phyloP scores from a whole-genome alignment of 1,140 invertebrate genomes.

The Pseudomyrmex gracilis region DNA sequence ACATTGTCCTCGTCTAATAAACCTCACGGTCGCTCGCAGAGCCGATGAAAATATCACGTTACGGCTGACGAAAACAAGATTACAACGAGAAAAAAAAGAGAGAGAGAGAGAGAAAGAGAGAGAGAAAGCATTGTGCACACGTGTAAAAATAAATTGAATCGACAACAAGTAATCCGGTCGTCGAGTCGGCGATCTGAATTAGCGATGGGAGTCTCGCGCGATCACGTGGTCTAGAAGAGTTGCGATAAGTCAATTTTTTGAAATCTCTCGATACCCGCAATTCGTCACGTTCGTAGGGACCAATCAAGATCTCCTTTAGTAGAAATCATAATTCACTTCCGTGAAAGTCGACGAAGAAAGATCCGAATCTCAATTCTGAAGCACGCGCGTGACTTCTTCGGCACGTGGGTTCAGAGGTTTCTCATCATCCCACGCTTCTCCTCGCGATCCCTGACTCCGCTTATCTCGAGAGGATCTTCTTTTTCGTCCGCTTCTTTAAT shows the following conservation, averaged over 20 bases:
- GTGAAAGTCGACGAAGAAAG: constrained; percentile 42
- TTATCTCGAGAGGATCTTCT: neutral
- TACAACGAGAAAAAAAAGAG: neutral
- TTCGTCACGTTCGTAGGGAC: constrained; percentile 45
- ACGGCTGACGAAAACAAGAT: neutral
- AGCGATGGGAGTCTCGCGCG: neutral
- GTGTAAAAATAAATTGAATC: constrained; percentile 32
- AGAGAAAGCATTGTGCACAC: neutral
- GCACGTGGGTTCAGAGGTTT: neutral
- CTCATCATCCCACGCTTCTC: constrained; percentile 7
- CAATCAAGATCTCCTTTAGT: constrained; percentile 55
- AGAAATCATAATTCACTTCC: constrained; percentile 62
- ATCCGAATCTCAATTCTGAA: constrained; percentile 54
- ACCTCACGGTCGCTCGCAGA: neutral
- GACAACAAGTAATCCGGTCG: neutral
- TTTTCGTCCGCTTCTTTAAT: neutral
- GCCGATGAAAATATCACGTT: neutral
- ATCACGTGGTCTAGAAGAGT: constrained; percentile 24
- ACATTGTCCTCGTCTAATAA: constrained; percentile 56
- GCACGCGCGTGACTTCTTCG: constrained; percentile 63
- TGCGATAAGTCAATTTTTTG: constrained; percentile 50
- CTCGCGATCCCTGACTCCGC: constrained; percentile 1
- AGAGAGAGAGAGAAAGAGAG: neutral
- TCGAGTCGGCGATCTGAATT: constrained; percentile 6
- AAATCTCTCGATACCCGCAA: constrained; percentile 32